Base-by-base conservation (phyloP, 2,888 invertebrate genomes). In the Amphipoea oculea region DNA sequence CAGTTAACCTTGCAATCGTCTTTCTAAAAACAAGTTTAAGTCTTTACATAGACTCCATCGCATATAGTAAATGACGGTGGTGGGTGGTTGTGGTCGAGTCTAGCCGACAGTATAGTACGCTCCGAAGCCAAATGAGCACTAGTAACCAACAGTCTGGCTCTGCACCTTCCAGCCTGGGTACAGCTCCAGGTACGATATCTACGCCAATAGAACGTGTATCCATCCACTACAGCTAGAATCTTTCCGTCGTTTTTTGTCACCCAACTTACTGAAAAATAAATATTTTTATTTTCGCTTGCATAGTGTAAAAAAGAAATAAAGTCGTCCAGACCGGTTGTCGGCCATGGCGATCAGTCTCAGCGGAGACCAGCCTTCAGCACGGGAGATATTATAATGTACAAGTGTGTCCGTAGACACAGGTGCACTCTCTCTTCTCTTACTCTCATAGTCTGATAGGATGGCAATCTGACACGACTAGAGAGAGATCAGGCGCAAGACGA, bases 171-270 rank as follows among this genome's bases (percentile, higher is more conserved):
- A 14, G 72, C 74, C 36, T 71, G 65, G 4, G 86, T 78, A 62
- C 84, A 86, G 20, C 86, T 86, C 82, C 82, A 84, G 0, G 84
- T 86, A 6, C 86, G 76, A 29, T 62, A 40, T 63, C 70, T 73
- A 9, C 85, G 84, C 1, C 73, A 70, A 14, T 76, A 83, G 73
- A 84, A 83, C 7, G 83, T 84, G 23, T 79, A 73, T 4, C 83
- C 83, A 48, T 54, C 17, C 57, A 71, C n/a, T 57, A 71, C n/a
- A n/a, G 70, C 70, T 40, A 71, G 11, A 20, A 40, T 1, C 6
- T 17, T 71, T 57, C 70, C 70, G 17, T 77, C 71, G 0, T 40
- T 17, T 23, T 83, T 87, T 73, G 40, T 70, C 66, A 82, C 84
- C 82, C 86, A 87, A 7, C 0, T 67, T 17, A 87, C 87, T 87